phyloP scores from a whole-genome alignment of 1,140 invertebrate species.

The Adoxophyes honmai region DNA sequence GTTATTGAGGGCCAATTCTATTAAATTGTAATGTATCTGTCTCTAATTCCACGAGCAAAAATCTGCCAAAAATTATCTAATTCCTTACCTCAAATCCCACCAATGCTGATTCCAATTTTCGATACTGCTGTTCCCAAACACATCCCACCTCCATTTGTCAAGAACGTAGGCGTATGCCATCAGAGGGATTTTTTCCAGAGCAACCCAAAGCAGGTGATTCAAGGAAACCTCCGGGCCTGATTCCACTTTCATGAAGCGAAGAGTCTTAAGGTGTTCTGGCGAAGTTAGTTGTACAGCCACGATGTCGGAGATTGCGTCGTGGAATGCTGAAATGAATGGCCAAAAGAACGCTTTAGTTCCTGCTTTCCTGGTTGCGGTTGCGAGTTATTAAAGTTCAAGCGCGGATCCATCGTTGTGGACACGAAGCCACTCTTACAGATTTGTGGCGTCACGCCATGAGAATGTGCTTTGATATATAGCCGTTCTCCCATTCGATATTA shows the following conservation, averaged over 20 bases:
- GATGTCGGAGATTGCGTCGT: conserved; percentile 84
- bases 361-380: too few species aligned
- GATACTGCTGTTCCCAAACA: conserved; percentile 75
- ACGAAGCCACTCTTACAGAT: too few species aligned
- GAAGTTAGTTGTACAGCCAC: conserved; percentile 80
- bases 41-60: too few species aligned
- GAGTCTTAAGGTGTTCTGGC: conserved; percentile 75
- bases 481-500: too few species aligned
- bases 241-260: conserved; percentile 62
- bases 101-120: conserved; percentile 79
- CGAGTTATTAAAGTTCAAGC: too few species aligned
- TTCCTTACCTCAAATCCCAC: conserved; percentile 79
- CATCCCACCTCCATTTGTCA: conserved; percentile 79
- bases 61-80: too few species aligned
- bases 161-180: conserved; percentile 78
- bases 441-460: too few species aligned
- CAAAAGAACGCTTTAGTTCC: too few species aligned
- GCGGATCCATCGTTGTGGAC: too few species aligned
- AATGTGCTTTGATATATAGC: too few species aligned
- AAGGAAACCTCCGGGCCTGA: conserved; percentile 67
- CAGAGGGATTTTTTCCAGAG: conserved; percentile 81
- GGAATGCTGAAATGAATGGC: conserved; percentile 77
- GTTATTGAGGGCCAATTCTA: too few species aligned
- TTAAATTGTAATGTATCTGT: too few species aligned
- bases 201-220: conserved; percentile 80